phyloP scores from a whole-genome alignment of 1,140 invertebrate species.

The Eufriesea mexicana region DNA sequence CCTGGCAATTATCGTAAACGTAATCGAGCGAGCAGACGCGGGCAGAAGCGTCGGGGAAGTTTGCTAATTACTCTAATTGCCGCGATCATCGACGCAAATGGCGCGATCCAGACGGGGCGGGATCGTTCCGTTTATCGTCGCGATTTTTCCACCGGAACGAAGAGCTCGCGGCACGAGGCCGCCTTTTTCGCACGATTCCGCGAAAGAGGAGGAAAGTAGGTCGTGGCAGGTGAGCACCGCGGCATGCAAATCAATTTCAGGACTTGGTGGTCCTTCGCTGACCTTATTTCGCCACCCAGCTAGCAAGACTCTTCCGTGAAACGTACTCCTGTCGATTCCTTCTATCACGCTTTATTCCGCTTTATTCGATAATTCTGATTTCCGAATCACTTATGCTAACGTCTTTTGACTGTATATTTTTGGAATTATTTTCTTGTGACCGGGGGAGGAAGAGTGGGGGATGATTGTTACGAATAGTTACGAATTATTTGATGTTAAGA shows the following conservation, averaged over 20 bases:
- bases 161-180: neutral
- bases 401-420: no score
- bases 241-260: conserved; percentile 50
- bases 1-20: neutral
- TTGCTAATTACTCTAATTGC: conserved; percentile 9
- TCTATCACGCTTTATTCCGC: neutral
- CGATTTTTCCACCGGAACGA: no score
- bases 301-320: neutral
- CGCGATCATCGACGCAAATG: neutral
- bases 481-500: no score
- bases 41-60: neutral
- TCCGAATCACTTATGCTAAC: no score
- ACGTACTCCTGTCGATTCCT: neutral
- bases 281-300: conserved; percentile 17
- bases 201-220: conserved; percentile 35
- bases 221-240: conserved; percentile 49
- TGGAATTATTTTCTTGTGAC: no score
- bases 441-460: no score
- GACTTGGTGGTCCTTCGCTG: conserved; percentile 27
- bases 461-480: no score
- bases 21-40: neutral
- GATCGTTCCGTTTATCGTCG: neutral
- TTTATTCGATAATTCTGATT: no score
- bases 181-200: conserved; percentile 19
- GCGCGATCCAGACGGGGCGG: neutral